These are phyloP conservation scores for Aptenodytes patagonicus DNA, from an alignment of 2,113 vertebrate genomes.

Conservation along the genomic window DNA sequence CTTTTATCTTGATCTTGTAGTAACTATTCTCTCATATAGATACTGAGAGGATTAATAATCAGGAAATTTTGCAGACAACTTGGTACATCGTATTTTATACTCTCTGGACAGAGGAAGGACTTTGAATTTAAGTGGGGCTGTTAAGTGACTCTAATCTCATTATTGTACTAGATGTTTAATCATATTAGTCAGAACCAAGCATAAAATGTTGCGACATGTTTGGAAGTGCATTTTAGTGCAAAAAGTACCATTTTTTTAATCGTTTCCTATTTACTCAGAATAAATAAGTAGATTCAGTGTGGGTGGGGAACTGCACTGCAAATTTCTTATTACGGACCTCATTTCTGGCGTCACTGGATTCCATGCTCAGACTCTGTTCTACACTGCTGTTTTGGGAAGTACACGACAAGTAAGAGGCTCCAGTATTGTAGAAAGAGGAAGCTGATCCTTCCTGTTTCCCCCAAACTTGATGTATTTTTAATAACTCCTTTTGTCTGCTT, in stretches of 20 bases:
- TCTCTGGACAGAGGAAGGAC: conserved; percentile 10
- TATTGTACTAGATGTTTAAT: conserved; percentile 50
- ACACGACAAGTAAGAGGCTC: neutral
- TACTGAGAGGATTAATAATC: conserved; percentile 16
- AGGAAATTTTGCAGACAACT: neutral
- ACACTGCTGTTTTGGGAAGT: neutral
- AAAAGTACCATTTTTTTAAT: neutral
- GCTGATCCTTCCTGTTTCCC: neutral
- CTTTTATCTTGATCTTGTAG: conserved; percentile 41
- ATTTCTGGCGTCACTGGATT: neutral
- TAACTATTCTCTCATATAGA: neutral
- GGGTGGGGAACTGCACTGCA: neutral
- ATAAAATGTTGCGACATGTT: neutral
- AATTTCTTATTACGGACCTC: neutral
- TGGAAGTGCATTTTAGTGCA: neutral
- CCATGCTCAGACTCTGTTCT: neutral
- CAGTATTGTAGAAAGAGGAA: neutral
- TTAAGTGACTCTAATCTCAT: conserved; percentile 58
- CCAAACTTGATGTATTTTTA: neutral
- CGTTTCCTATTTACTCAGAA: neutral
- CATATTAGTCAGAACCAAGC: neutral
- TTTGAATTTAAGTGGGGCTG: conserved; percentile 22
- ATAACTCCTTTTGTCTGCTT: neutral
- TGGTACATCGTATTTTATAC: neutral
- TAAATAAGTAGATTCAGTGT: neutral